phyloP scores from a whole-genome alignment of 2,888 invertebrate species.

The Polietes domitor region DNA sequence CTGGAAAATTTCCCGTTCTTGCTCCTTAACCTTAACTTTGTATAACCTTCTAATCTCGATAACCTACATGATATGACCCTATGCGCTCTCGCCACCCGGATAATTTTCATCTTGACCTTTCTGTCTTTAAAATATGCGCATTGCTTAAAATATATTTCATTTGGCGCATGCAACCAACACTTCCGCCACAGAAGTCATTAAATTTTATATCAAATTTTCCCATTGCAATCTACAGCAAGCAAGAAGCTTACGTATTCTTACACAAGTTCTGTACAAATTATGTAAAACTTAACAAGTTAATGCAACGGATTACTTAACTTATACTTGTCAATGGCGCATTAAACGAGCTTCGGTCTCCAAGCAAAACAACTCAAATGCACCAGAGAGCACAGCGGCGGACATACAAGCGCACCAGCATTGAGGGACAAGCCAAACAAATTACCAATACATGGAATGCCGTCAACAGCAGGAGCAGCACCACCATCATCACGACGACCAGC shows the following conservation, averaged over 20 bases:
- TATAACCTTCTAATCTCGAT: too few relatives aligned
- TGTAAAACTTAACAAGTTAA: slow-evolving; percentile 51
- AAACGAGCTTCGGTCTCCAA: slow-evolving; percentile 36
- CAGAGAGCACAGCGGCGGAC: not conserved
- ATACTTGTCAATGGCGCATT: slow-evolving; percentile 54
- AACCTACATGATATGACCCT: too few relatives aligned
- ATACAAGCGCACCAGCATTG: not conserved
- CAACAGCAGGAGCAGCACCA: not conserved
- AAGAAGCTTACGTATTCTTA: slow-evolving; percentile 12
- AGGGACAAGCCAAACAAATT: slow-evolving; percentile 32
- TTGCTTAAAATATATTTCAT: too few relatives aligned
- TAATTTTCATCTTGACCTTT: too few relatives aligned
- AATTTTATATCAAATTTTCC: not conserved
- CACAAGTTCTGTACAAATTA: slow-evolving; percentile 31
- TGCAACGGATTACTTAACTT: slow-evolving; percentile 54
- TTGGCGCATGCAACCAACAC: too few relatives aligned
- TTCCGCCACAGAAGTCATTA: too few relatives aligned
- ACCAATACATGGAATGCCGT: slow-evolving; percentile 37
- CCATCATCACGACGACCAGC: not conserved
- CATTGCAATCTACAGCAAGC: not conserved
- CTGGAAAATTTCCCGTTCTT: too few relatives aligned
- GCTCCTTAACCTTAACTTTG: too few relatives aligned
- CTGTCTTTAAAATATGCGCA: too few relatives aligned
- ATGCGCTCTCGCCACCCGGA: too few relatives aligned
- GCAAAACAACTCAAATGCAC: slow-evolving; percentile 36